Evolutionary conservation across 2,888 invertebrate genomes (phyloP).

Genomic region (Clistopyga incitator): DNA sequence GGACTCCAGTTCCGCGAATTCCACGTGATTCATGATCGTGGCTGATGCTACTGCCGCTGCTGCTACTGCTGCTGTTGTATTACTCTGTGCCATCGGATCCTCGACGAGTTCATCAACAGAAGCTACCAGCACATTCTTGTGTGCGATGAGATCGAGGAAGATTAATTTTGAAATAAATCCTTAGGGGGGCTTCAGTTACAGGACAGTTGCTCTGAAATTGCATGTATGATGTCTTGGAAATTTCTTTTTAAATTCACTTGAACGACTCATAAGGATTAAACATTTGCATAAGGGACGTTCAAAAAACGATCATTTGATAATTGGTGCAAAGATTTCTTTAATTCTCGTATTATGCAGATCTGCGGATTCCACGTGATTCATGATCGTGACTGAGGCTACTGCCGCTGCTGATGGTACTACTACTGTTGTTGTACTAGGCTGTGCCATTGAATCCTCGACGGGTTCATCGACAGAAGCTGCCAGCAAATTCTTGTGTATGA

Average conservation of each 20-base stretch:
- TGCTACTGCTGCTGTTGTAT: background rate
- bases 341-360: background rate
- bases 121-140: background rate
- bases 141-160: slow-evolving; percentile 1
- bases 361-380: slow-evolving; percentile 37
- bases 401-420: background rate
- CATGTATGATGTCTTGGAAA: too few relatives aligned
- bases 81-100: slow-evolving; percentile 5
- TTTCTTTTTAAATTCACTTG: too few relatives aligned
- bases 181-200: background rate
- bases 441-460: slow-evolving; percentile 8
- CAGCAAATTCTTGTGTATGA: background rate
- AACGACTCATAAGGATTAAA: too few relatives aligned
- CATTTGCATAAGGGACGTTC: too few relatives aligned
- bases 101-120: slow-evolving; percentile 17
- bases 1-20: slow-evolving; percentile 28
- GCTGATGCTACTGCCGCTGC: background rate
- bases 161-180: background rate
- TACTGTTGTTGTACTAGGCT: background rate
- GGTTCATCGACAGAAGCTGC: slow-evolving; percentile 9
- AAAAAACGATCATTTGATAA: too few relatives aligned
- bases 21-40: slow-evolving; percentile 31
- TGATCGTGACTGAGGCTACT: slow-evolving; percentile 16
- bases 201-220: background rate
- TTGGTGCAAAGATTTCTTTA: too few relatives aligned